These are phyloP conservation scores for Hylia prasina DNA, from an alignment of 2,113 vertebrate species.

Conservation along the genomic window DNA sequence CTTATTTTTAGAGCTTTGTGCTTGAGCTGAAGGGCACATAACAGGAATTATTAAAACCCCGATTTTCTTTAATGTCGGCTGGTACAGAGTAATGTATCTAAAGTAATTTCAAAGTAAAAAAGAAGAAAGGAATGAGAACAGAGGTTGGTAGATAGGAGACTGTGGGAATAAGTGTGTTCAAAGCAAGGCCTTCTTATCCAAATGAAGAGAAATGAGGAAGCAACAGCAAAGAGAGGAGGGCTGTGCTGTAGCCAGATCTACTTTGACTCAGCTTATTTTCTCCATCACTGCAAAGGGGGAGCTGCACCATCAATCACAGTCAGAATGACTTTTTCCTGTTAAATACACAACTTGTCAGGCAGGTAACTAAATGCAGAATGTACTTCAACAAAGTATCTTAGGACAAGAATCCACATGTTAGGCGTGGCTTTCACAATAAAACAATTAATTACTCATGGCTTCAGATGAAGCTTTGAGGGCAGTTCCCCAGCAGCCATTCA, in stretches of 20 bases:
- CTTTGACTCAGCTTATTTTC: slow-evolving; percentile 59
- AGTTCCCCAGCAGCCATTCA: slow-evolving; percentile 1
- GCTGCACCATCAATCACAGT: slow-evolving; percentile 59
- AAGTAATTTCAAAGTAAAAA: slow-evolving; percentile 60
- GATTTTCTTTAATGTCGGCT: background rate
- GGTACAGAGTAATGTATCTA: background rate
- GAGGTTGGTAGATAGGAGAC: slow-evolving; percentile 50
- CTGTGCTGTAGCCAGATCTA: background rate
- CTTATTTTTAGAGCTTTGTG: slow-evolving; percentile 6
- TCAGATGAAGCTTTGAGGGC: slow-evolving; percentile 4
- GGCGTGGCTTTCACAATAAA: slow-evolving; percentile 20
- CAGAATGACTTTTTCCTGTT: slow-evolving; percentile 37
- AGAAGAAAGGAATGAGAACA: slow-evolving; percentile 59
- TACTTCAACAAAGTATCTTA: slow-evolving; percentile 22
- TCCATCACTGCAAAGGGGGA: slow-evolving; percentile 36
- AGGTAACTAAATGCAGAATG: slow-evolving; percentile 9
- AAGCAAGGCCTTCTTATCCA: slow-evolving; percentile 47
- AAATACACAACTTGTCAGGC: slow-evolving; percentile 48
- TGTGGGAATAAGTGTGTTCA: slow-evolving; percentile 44
- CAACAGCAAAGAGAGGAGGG: background rate
- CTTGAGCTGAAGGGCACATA: slow-evolving; percentile 9
- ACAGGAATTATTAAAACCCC: background rate
- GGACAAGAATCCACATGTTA: background rate
- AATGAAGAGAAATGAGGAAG: slow-evolving; percentile 68
- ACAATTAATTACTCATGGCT: background rate